Conservation (phyloP, 2,888 invertebrate species). For the Latrodectus hesperus region DNA sequence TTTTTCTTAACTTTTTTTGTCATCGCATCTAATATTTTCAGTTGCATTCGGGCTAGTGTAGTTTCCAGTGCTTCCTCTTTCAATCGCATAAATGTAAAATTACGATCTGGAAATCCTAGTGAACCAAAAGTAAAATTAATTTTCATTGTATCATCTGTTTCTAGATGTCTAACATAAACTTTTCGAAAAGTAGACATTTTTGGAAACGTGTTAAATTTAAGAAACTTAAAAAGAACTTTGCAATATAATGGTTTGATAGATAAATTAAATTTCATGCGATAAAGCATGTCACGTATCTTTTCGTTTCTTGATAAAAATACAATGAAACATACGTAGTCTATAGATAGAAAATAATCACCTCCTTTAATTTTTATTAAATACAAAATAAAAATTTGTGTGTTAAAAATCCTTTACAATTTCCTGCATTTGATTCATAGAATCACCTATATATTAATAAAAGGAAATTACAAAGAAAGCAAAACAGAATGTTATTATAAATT, state of each 20-base stretch:
- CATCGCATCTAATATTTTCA: slow-evolving; percentile 53
- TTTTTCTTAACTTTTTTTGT: slow-evolving; percentile 43
- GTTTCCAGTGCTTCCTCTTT: slow-evolving; percentile 65
- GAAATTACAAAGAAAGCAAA: too few species aligned
- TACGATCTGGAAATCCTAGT: slow-evolving; percentile 37
- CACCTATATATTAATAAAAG: too few species aligned
- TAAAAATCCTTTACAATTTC: too few species aligned
- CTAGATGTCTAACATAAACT: slow-evolving; percentile 46
- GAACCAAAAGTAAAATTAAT: slow-evolving; percentile 42
- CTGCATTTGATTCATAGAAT: too few species aligned
- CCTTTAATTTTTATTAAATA: too few species aligned
- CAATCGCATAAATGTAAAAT: slow-evolving; percentile 60
- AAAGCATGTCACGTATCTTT: not conserved
- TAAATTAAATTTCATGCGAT: slow-evolving; percentile 11
- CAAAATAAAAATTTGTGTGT: too few species aligned
- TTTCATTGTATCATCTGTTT: slow-evolving; percentile 50
- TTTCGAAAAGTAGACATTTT: slow-evolving; percentile 42
- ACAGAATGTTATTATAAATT: too few species aligned
- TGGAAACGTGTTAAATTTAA: not conserved
- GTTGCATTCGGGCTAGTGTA: slow-evolving; percentile 54
- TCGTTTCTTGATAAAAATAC: too few species aligned
- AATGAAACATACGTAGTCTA: not conserved
- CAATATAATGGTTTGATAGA: not conserved
- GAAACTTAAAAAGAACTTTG: not conserved
- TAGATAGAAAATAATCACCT: too few species aligned